Percentiles rank a stretch among this genome's conserved stretches.
Conservation (phyloP, 2,888 invertebrate genomes). For the Notocelia uddmanniana region DNA sequence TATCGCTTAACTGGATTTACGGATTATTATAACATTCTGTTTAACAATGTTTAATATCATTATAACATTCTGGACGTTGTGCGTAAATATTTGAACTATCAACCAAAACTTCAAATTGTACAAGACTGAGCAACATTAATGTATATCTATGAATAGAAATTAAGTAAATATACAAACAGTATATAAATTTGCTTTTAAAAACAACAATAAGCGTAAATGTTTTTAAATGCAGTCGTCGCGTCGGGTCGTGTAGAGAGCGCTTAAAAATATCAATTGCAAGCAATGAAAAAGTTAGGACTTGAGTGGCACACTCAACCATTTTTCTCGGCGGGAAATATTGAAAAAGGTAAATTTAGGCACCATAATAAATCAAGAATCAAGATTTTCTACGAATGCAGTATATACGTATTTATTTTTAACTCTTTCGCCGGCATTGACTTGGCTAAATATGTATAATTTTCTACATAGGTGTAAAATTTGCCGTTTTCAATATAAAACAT, state of each 20-base stretch:
- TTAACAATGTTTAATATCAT: no score
- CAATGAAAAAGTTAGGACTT: not conserved
- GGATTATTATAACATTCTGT: constrained; percentile 19
- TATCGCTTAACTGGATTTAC: constrained; percentile 3
- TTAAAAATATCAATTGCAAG: constrained; percentile 24
- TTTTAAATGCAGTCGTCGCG: not conserved
- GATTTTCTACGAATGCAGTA: no score
- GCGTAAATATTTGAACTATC: constrained; percentile 10
- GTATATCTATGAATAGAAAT: constrained; percentile 17
- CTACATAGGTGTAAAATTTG: not conserved
- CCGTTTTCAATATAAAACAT: not conserved
- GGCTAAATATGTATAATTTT: no score
- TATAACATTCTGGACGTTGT: constrained; percentile 30
- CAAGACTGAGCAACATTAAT: constrained; percentile 17
- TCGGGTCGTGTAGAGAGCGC: constrained; percentile 27
- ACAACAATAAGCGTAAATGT: constrained; percentile 28
- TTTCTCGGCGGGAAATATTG: not conserved
- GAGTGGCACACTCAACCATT: not conserved
- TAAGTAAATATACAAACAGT: constrained; percentile 24
- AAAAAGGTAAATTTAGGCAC: no score
- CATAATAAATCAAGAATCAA: no score
- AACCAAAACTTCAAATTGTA: constrained; percentile 8
- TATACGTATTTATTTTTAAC: no score
- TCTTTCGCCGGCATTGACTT: no score
- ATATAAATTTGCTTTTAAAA: constrained; percentile 33